Conservation (phyloP, 2,113 vertebrate genomes). For the Forbesichthys agassizii region DNA sequence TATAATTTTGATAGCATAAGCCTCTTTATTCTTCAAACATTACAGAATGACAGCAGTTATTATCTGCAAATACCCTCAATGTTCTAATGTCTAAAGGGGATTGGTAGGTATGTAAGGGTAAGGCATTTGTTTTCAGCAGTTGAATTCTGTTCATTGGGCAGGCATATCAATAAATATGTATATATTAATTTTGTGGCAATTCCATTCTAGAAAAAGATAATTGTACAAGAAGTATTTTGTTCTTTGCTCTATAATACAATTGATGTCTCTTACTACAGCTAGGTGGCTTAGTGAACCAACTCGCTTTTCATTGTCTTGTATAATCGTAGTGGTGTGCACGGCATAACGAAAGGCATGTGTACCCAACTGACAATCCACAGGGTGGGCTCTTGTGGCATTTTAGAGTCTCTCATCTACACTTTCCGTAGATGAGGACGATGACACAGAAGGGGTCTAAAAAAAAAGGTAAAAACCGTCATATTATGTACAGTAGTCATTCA, state of each 20-base stretch:
- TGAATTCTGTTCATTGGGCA: not conserved
- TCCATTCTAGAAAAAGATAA: not conserved
- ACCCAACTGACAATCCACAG: not conserved
- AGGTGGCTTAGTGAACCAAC: too few species aligned
- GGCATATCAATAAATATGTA: constrained; percentile 6
- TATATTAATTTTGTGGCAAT: not conserved
- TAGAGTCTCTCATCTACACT: constrained; percentile 66
- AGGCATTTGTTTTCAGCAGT: constrained; percentile 6
- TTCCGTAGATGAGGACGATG: constrained; percentile 49
- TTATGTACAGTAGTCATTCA: too few species aligned
- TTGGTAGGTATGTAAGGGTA: not conserved
- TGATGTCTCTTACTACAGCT: too few species aligned
- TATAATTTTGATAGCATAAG: not conserved
- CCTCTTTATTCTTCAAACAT: constrained; percentile 29
- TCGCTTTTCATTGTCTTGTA: too few species aligned
- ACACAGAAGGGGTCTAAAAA: constrained; percentile 62
- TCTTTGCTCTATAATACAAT: constrained; percentile 1
- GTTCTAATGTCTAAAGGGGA: not conserved
- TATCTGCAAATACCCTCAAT: not conserved
- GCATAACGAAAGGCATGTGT: not conserved
- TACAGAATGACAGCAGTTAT: constrained; percentile 37
- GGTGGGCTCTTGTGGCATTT: constrained; percentile 20
- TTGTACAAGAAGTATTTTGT: constrained; percentile 5
- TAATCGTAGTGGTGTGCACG: not conserved
- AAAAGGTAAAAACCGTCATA: not conserved